These are phyloP conservation scores for Trematomus bernacchii DNA, from an alignment of 2,797 vertebrate genomes.

Conservation along the genomic window DNA sequence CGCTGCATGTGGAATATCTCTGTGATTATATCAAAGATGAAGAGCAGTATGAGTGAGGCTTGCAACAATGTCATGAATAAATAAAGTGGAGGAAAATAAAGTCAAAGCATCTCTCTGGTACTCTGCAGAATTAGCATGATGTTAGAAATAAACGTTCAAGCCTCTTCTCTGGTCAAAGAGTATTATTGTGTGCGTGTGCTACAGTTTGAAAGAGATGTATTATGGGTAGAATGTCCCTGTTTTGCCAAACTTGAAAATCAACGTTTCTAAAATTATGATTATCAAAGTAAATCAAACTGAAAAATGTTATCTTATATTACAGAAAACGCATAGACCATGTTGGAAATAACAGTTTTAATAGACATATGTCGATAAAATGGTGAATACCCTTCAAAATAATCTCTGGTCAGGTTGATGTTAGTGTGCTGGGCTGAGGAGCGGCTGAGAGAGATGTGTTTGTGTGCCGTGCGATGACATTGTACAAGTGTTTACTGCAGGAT, in stretches of 20 bases:
- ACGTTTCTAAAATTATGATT: not conserved
- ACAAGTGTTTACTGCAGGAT: constrained; percentile 66
- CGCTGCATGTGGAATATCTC: constrained; percentile 45
- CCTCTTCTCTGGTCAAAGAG: constrained; percentile 25
- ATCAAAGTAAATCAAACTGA: not conserved
- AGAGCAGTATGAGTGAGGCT: constrained; percentile 8
- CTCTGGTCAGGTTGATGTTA: not conserved
- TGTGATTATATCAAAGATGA: constrained; percentile 29
- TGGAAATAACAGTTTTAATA: too few species aligned
- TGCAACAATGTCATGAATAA: constrained; percentile 48
- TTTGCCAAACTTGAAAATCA: not conserved
- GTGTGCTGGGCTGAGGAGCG: constrained; percentile 48
- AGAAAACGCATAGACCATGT: not conserved
- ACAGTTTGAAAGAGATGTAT: constrained; percentile 15
- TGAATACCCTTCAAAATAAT: too few species aligned
- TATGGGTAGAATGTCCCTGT: constrained; percentile 9
- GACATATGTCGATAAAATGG: too few species aligned
- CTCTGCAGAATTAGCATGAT: constrained; percentile 19
- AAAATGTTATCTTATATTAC: not conserved
- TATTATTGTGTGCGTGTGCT: not conserved
- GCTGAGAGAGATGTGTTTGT: constrained; percentile 55
- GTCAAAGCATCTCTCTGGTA: constrained; percentile 9
- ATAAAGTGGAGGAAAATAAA: not conserved
- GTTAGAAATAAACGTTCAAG: constrained; percentile 28
- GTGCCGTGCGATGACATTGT: constrained; percentile 58